phyloP scores from a whole-genome alignment of 2,888 invertebrate genomes.

The Acrobasis suavella region DNA sequence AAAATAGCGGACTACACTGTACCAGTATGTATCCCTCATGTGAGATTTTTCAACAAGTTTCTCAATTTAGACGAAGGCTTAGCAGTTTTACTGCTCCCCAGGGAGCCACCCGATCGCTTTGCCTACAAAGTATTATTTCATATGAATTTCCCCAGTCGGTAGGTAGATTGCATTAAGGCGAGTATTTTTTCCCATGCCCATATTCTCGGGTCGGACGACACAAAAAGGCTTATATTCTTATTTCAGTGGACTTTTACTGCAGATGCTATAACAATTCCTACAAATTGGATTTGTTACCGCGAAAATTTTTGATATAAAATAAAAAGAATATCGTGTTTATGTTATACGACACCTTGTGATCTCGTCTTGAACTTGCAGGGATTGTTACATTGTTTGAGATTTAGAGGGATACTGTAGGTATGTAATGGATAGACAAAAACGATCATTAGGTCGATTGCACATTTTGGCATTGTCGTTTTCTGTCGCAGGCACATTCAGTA shows the following conservation, averaged over 20 bases:
- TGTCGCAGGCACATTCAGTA: too few relatives aligned
- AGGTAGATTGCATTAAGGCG: constrained; percentile 56
- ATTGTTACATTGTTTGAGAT: constrained; percentile 1
- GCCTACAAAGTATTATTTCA: constrained; percentile 73
- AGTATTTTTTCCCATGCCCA: constrained; percentile 51
- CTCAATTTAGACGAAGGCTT: constrained; percentile 69
- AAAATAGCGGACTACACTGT: constrained; percentile 45
- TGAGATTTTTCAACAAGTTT: constrained; percentile 74
- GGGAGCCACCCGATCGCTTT: constrained; percentile 65
- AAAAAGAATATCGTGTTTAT: constrained; percentile 45
- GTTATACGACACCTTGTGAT: constrained; percentile 24
- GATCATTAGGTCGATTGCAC: too few relatives aligned
- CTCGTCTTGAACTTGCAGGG: constrained; percentile 1
- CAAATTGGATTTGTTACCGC: constrained; percentile 64
- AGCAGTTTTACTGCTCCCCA: constrained; percentile 67
- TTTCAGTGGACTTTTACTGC: constrained; percentile 57
- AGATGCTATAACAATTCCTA: constrained; percentile 58
- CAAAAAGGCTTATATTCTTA: constrained; percentile 60
- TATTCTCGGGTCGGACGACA: constrained; percentile 50
- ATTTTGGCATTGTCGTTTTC: too few relatives aligned
- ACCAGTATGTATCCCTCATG: constrained; percentile 53
- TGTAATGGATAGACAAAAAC: too few relatives aligned
- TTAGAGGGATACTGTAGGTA: too few relatives aligned
- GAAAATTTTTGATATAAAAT: constrained; percentile 47
- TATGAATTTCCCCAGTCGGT: constrained; percentile 60